Conservation (phyloP, 2,888 invertebrate genomes). For the Phania funesta region DNA sequence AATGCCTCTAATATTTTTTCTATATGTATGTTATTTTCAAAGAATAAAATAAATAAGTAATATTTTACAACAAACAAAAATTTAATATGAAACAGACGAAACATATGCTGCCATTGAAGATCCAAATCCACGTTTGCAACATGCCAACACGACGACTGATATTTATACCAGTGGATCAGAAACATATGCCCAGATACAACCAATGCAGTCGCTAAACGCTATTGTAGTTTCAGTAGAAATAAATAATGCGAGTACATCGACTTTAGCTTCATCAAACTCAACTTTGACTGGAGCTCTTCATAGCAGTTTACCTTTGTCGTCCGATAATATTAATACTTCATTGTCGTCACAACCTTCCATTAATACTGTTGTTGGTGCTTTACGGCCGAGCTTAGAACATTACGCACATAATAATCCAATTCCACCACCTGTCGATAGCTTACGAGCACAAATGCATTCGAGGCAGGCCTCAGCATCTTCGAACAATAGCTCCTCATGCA, state of each 20-base stretch:
- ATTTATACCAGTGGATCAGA: conserved; percentile 90
- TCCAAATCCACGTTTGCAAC: conserved; percentile 79
- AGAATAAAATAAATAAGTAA: background rate
- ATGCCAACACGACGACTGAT: conserved; percentile 81
- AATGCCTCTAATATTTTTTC: background rate
- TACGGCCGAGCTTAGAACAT: conserved; percentile 58
- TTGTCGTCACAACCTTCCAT: conserved; percentile 51
- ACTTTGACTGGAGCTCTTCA: conserved; percentile 30
- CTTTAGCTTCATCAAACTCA: conserved; percentile 46
- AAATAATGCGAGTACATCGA: conserved; percentile 72
- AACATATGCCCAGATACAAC: conserved; percentile 92
- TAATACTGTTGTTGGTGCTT: conserved; percentile 36
- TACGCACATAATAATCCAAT: conserved; percentile 73
- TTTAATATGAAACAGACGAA: conserved; percentile 84
- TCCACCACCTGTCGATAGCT: conserved; percentile 84
- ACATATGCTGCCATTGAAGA: conserved; percentile 95
- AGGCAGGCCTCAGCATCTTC: conserved; percentile 83
- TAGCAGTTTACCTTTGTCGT: conserved; percentile 43
- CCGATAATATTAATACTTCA: conserved; percentile 46
- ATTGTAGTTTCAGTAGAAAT: conserved; percentile 80
- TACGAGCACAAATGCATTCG: conserved; percentile 83
- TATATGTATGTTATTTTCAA: background rate
- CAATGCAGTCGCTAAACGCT: conserved; percentile 80
- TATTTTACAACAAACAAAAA: background rate
- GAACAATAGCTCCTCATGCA: conserved; percentile 85